Evolutionary conservation across 1,140 invertebrate genomes (phyloP).

Genomic region (Drosophila ohnishii): DNA sequence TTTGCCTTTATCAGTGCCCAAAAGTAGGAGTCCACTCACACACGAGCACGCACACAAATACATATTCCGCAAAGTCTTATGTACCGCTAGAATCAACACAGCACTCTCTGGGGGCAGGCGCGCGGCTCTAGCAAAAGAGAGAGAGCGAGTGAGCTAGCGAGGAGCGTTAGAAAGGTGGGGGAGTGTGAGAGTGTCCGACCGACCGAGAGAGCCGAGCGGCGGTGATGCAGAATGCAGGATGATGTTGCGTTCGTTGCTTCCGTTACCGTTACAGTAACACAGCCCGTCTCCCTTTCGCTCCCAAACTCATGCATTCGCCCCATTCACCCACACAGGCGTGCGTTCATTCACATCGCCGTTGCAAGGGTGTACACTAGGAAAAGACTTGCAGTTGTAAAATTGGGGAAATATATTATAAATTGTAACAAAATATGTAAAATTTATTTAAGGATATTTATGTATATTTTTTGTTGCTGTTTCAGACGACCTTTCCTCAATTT

Average conservation of each 20-base stretch:
- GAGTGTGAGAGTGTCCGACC: constrained; percentile 21
- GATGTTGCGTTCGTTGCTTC: constrained; percentile 53
- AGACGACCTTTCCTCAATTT: too few species aligned
- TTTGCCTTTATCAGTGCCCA: constrained; percentile 72
- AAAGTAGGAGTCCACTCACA: constrained; percentile 49
- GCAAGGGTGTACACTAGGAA: constrained; percentile 26
- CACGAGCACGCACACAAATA: constrained; percentile 28
- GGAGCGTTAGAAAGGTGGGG: neutral
- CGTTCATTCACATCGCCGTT: constrained; percentile 46
- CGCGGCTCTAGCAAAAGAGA: constrained; percentile 36
- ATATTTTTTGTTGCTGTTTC: too few species aligned
- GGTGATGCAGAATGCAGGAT: constrained; percentile 47
- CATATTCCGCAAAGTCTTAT: constrained; percentile 55
- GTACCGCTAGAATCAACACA: constrained; percentile 47
- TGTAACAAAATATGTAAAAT: neutral
- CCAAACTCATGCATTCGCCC: neutral
- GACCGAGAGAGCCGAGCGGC: constrained; percentile 20
- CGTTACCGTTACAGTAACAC: constrained; percentile 53
- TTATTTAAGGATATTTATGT: neutral
- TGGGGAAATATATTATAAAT: too few species aligned
- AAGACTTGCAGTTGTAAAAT: neutral
- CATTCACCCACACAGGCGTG: constrained; percentile 15
- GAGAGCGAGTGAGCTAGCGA: constrained; percentile 4
- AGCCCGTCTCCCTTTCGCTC: neutral
- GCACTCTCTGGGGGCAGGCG: constrained; percentile 59